Base-by-base conservation (phyloP, 1,140 invertebrate genomes). In the Thalassaphorura encarpata region DNA sequence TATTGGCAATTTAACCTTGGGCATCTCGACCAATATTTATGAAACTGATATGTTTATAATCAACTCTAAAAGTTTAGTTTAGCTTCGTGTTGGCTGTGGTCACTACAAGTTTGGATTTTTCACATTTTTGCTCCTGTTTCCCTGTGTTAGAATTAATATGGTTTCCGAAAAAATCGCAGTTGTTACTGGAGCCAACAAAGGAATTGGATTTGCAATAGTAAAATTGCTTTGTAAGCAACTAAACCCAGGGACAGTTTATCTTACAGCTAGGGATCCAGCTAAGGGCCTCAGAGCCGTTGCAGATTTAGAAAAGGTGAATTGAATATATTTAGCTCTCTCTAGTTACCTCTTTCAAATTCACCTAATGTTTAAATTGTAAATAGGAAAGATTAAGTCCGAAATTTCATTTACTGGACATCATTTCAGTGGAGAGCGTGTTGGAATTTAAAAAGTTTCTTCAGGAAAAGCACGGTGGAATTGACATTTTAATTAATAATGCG, bases 401-500 rank as follows among this genome's bases (percentile, higher is more conserved):
- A 23, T 85, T 79, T 63, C 80, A 85, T 66, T 78, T 83, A 65
- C 67, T 87, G 18, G 84, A 88, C 65, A 78, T 87, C 39, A 74
- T 73, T 42, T 69, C 80, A 63, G 60, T 66, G 3, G 69, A 74
- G 18, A 85, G 81, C 61, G 72, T 85, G 19, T 69, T 76, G 31
- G 68, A 57, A 2, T 77, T 87, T 39, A 67, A 72, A 0, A 73
- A 80, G 56, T 80, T 77, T 63, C 63, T 92, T 0, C 73, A 80
- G 66, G 66, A 76, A 26, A 78, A 76, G 23, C 77, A 90, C 69
- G 80, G 78, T 15, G 83, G 85, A 1, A 69, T 92, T 1, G 87
- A 92, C 75, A 63, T 91, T 28, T 70, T 91, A 15, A 77, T 92
- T 0, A 90, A 90, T 67, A 91, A 92, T 75, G 88, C 87, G 47